These are phyloP conservation scores for Temnothorax unifasciatus DNA, from an alignment of 2,888 invertebrate species.

Conservation along the genomic window DNA sequence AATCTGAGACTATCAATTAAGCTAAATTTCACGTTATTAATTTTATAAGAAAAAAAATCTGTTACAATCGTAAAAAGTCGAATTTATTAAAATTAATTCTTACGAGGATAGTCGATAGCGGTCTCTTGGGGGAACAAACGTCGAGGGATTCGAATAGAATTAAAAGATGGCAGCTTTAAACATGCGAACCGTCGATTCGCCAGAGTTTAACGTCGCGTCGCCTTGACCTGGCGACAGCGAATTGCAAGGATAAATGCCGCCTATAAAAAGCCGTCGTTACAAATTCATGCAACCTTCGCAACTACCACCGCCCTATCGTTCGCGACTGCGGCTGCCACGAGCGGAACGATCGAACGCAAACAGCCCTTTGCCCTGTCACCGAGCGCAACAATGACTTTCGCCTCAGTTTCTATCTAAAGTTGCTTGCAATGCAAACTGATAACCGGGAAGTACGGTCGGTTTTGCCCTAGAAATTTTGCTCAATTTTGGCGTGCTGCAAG, in stretches of 20 bases:
- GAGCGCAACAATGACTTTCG: slow-evolving; percentile 18
- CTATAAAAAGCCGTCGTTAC: slow-evolving; percentile 53
- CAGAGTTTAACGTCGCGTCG: slow-evolving; percentile 18
- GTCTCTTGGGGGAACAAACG: background rate
- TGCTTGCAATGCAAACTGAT: background rate
- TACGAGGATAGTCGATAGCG: background rate
- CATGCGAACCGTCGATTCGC: slow-evolving; percentile 16
- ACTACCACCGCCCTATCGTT: slow-evolving; percentile 31
- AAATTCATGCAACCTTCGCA: slow-evolving; percentile 55
- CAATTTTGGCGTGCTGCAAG: background rate
- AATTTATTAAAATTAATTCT: background rate
- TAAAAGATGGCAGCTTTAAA: slow-evolving; percentile 18
- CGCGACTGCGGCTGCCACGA: slow-evolving; percentile 4
- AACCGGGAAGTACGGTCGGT: background rate
- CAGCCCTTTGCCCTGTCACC: slow-evolving; percentile 41
- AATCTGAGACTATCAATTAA: background rate
- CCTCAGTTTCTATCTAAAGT: background rate
- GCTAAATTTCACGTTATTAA: background rate
- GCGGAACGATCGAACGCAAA: slow-evolving; percentile 25
- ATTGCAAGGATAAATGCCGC: slow-evolving; percentile 39
- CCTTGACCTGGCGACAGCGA: slow-evolving; percentile 46
- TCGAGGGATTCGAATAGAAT: background rate
- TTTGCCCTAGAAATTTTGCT: background rate
- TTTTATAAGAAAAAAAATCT: background rate
- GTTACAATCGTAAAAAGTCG: background rate